phyloP scores from a whole-genome alignment of 1,140 invertebrate genomes.

The Drosophila equinoxialis region DNA sequence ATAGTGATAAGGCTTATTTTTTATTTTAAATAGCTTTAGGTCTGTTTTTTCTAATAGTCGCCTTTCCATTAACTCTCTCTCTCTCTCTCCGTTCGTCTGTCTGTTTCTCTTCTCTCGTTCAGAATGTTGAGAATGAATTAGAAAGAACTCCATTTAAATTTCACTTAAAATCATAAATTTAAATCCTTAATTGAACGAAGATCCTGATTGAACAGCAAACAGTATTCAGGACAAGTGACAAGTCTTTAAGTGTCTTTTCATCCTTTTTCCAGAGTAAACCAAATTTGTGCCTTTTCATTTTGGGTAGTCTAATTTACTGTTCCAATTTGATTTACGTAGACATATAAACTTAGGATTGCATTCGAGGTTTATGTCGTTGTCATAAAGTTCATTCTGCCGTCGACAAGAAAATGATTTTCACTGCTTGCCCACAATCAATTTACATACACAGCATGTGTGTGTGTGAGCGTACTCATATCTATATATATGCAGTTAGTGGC shows the following conservation, averaged over 20 bases:
- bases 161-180: no score
- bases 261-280: not conserved
- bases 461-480: slow-evolving; percentile 30
- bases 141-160: no score
- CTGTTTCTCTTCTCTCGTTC: no score
- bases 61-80: no score
- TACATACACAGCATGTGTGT: slow-evolving; percentile 23
- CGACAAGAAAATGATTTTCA: slow-evolving; percentile 33
- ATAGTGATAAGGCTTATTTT: no score
- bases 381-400: slow-evolving; percentile 36
- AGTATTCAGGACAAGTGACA: not conserved
- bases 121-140: no score
- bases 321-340: slow-evolving; percentile 48
- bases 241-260: not conserved
- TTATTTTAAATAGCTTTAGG: no score
- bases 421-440: slow-evolving; percentile 7
- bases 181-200: no score
- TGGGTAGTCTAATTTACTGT: slow-evolving; percentile 3
- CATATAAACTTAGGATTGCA: slow-evolving; percentile 50
- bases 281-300: not conserved
- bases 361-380: slow-evolving; percentile 44
- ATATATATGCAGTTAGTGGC: slow-evolving; percentile 1
- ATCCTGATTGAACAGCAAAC: not conserved
- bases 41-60: no score
- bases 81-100: no score